Percentiles rank a stretch among this genome's conserved stretches.
phyloP scores from a whole-genome alignment of 2,888 invertebrate genomes.

The Drosophila diplacantha region DNA sequence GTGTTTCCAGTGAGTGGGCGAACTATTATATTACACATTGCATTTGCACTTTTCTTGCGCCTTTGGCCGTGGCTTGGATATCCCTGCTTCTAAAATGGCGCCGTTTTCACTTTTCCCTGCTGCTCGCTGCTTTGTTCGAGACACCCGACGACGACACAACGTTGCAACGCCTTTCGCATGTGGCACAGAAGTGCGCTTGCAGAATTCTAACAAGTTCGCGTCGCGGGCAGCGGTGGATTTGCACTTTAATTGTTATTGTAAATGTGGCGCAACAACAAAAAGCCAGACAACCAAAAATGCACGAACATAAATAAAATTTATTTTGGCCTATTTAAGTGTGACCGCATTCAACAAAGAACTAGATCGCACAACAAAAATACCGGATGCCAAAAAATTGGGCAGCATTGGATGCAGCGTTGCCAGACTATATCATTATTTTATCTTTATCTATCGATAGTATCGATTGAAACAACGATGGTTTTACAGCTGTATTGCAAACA shows the following conservation, averaged over 20 bases:
- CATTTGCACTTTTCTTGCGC: conserved; percentile 56
- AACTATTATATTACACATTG: conserved; percentile 49
- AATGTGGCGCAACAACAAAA: conserved; percentile 61
- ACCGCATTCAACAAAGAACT: background rate
- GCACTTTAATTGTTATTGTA: conserved; percentile 33
- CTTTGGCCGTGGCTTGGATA: conserved; percentile 58
- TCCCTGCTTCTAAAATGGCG: conserved; percentile 77
- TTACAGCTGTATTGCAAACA: too few species aligned
- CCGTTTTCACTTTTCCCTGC: conserved; percentile 74
- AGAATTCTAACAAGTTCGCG: conserved; percentile 20
- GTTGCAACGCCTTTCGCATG: conserved; percentile 25
- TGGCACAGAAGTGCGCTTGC: conserved; percentile 35
- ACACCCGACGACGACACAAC: conserved; percentile 37
- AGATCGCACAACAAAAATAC: background rate
- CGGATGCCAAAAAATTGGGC: too few species aligned
- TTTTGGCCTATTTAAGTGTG: conserved; percentile 38
- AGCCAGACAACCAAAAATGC: conserved; percentile 61
- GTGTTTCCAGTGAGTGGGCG: conserved; percentile 5
- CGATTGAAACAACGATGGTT: too few species aligned
- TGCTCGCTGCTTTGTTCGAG: conserved; percentile 57
- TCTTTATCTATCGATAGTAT: too few species aligned
- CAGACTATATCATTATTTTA: too few species aligned
- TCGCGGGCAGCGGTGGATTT: conserved; percentile 29
- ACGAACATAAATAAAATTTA: conserved; percentile 75
- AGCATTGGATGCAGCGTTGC: too few species aligned